Evolutionary conservation across 2,888 invertebrate species (phyloP).

Genomic region (Salticus scenicus): DNA sequence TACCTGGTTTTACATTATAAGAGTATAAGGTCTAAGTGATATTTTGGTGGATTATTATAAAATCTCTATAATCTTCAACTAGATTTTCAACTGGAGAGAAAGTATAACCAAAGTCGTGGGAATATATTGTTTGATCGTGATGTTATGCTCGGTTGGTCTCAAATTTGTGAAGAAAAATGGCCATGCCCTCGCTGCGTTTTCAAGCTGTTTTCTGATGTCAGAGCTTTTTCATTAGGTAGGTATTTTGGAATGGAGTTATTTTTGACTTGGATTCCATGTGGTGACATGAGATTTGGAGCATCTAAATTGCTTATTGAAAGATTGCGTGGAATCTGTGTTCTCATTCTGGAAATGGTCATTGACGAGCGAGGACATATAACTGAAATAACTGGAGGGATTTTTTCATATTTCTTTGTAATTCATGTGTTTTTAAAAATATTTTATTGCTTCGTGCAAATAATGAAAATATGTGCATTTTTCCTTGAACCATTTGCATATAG

Average conservation of each 20-base stretch:
- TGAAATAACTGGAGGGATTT: too few relatives aligned
- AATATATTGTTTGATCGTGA: background rate
- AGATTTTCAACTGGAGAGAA: background rate
- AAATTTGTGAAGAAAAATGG: constrained; percentile 4
- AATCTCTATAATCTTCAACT: background rate
- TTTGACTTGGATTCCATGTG: background rate
- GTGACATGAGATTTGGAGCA: background rate
- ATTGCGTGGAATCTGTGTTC: too few relatives aligned
- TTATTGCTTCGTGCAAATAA: too few relatives aligned
- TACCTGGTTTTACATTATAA: too few relatives aligned
- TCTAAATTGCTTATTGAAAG: background rate
- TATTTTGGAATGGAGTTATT: background rate
- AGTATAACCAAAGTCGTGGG: background rate
- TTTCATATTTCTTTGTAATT: too few relatives aligned
- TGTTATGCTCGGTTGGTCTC: background rate
- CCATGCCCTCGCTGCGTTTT: background rate
- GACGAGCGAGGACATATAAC: too few relatives aligned
- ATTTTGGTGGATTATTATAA: background rate
- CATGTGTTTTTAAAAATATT: too few relatives aligned
- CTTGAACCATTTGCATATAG: too few relatives aligned
- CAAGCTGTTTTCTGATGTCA: too few relatives aligned
- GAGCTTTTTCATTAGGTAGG: too few relatives aligned
- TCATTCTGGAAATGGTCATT: too few relatives aligned
- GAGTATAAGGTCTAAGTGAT: background rate
- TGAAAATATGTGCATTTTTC: too few relatives aligned